A percentile compares a stretch with the other conserved stretches of the same genome.
These are phyloP conservation scores for Epicauta chinensis DNA, from an alignment of 1,140 invertebrate species.

Conservation along the genomic window DNA sequence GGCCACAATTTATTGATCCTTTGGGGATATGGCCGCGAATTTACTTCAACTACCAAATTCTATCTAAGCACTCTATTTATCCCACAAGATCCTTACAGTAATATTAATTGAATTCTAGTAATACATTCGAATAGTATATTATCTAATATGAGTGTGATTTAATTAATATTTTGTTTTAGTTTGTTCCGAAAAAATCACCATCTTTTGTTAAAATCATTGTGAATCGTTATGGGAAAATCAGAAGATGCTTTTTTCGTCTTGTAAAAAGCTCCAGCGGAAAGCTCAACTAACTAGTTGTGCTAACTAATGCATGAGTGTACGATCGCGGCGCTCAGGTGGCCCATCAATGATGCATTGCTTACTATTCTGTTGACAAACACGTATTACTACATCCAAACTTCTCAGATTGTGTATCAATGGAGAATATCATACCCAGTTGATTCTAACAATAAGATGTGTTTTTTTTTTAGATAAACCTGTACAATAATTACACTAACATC, in stretches of 20 bases:
- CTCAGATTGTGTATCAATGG: not conserved
- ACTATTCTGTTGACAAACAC: constrained; percentile 26
- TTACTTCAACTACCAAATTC: constrained; percentile 28
- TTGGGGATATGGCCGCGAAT: constrained; percentile 28
- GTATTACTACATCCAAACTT: not conserved
- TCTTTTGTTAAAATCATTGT: no score
- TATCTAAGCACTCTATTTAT: constrained; percentile 20
- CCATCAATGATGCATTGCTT: constrained; percentile 28
- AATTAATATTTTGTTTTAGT: no score
- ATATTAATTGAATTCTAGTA: no score
- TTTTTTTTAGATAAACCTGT: not conserved
- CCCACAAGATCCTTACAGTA: no score
- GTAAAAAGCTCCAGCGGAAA: constrained; percentile 13
- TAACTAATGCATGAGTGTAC: constrained; percentile 28
- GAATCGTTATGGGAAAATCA: no score
- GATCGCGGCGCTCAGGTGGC: constrained; percentile 23
- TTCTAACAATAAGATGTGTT: no score
- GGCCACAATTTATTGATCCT: constrained; percentile 36
- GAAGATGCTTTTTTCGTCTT: no score
- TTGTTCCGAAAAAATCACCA: no score
- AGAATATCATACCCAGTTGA: not conserved
- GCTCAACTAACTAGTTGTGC: constrained; percentile 24
- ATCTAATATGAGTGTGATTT: no score
- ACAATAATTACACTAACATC: no score
- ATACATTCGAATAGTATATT: no score